Evolutionary conservation across 2,797 vertebrate species (phyloP).

Genomic region (Austrolebias charrua): DNA sequence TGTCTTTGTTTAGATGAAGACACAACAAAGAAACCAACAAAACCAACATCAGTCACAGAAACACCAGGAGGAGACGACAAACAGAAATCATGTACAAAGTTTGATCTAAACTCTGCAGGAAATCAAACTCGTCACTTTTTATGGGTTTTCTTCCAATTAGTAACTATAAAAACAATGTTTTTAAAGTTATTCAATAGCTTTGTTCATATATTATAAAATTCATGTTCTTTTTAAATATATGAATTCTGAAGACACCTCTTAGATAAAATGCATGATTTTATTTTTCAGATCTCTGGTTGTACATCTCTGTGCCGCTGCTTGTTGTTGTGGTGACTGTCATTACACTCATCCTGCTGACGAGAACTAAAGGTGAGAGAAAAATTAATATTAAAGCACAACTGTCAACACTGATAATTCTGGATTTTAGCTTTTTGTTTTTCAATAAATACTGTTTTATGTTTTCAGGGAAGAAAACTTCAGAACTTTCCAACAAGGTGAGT

Average conservation of each 20-base stretch:
- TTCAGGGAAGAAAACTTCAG: neutral
- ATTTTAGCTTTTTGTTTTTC: neutral
- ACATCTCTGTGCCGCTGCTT: neutral
- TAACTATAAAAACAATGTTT: no score
- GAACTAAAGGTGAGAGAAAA: neutral
- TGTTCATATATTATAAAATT: no score
- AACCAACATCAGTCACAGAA: neutral
- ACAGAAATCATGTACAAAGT: no score
- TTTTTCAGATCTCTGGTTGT: slow-evolving; percentile 1
- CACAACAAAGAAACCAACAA: neutral
- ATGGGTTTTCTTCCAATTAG: no score
- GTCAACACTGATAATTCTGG: no score
- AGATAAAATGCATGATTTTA: no score
- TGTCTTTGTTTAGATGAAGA: neutral
- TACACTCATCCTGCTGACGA: neutral
- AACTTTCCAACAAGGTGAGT: slow-evolving; percentile 14
- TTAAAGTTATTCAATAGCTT: no score
- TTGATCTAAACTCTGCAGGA: no score
- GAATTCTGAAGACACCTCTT: neutral
- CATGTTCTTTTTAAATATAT: neutral
- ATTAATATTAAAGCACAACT: no score
- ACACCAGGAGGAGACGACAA: neutral
- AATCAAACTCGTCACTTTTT: no score
- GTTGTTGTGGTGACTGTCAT: neutral
- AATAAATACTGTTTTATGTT: neutral